phyloP scores from a whole-genome alignment of 2,113 vertebrate genomes.

The Cnemophilus loriae region DNA sequence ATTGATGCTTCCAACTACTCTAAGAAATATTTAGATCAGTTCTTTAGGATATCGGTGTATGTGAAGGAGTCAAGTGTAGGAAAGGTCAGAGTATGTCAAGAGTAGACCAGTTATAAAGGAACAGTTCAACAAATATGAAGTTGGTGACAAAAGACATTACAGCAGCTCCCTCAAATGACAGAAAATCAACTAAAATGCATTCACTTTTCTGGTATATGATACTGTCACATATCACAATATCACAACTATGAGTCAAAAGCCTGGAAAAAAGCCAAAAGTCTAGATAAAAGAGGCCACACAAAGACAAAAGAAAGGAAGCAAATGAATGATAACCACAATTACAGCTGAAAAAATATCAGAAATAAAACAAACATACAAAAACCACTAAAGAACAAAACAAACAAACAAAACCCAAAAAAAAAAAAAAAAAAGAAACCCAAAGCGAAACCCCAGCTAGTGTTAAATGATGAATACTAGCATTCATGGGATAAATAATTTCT shows the following conservation, averaged over 20 bases:
- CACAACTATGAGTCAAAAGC: background rate
- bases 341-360: background rate
- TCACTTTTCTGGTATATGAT: background rate
- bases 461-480: background rate
- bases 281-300: background rate
- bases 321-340: background rate
- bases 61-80: accelerated
- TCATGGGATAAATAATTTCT: background rate
- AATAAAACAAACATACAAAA: background rate
- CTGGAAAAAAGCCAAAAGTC: background rate
- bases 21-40: background rate
- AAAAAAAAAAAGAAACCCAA: too few species aligned
- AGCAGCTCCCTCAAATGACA: background rate
- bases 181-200: background rate
- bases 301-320: background rate
- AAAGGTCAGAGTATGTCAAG: background rate
- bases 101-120: background rate
- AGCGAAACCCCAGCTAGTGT: too few species aligned
- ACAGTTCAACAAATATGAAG: background rate
- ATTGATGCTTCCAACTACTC: background rate
- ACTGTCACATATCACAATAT: background rate
- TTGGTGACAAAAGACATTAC: background rate
- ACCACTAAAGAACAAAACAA: background rate
- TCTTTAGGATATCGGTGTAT: background rate
- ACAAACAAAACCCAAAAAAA: background rate